Base-by-base conservation (phyloP, 2,797 vertebrate species). In the Phalanger gymnotis region DNA sequence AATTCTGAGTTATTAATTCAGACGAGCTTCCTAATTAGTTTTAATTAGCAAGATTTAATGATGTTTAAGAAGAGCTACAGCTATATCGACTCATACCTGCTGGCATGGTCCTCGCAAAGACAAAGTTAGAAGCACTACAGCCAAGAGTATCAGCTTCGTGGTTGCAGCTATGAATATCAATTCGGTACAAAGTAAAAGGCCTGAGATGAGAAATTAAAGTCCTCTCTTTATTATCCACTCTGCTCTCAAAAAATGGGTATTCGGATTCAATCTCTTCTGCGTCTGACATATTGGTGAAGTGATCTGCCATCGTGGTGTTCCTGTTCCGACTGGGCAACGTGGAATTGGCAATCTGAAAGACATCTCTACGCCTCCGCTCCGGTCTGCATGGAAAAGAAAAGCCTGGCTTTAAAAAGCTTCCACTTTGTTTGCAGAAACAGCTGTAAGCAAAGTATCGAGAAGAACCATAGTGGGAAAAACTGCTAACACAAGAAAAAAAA, bases 81-180 rank as follows among this genome's bases (percentile, higher is more conserved):
- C 55, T 51, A 91, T 66, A 90, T 91, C 31, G 28, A 34, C 16
- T 66, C 96, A 1, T 98, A 99, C 99, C 99, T 99, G 99, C 99
- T 28, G 99, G 99, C 99, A 99, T 99, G 96, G 99, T 99, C 98
- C 99, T 99, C 61, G 99, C 99, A 96, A 99, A 99, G 96, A 99
- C 99, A 0, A 99, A 99, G 96, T 99, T 99, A 25, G 99, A 99
- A 1, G 99, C 99, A 0, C 99, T 99, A 96, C 99, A 99, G 96
- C 99, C 99, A 10, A 99, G 99, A 0, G 96, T 98, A 54, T 99
- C 98, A 3, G 99, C 99, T 97, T 99, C 99, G 0, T 99, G 99
- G 95, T 99, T 99, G 97, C 99, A 99, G 96, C 99, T 99, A 58
- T 99, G 99, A 94, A 99, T 99, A 97, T 99, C 99, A 0, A 99